Conservation (phyloP, 2,888 invertebrate genomes). For the Mechanitis mazaeus region DNA sequence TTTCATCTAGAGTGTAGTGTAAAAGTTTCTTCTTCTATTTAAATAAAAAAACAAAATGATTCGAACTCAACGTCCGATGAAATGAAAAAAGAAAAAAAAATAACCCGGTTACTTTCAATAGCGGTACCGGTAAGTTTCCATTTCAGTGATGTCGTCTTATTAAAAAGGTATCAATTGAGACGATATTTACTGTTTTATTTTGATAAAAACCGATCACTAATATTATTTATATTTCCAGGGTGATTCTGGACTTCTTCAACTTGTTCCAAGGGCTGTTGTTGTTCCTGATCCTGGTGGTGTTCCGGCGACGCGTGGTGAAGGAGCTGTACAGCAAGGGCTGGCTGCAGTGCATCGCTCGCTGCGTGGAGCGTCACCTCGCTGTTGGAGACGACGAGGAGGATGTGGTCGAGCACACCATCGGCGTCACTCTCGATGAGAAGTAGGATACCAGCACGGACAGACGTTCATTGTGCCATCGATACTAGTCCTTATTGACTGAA, state of each 20-base stretch:
- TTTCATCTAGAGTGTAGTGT: too few species aligned
- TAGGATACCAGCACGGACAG: conserved; percentile 7
- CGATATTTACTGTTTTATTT: background rate
- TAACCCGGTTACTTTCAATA: too few species aligned
- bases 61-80: too few species aligned
- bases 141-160: too few species aligned
- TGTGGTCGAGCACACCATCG: conserved; percentile 54
- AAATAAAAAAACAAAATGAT: too few species aligned
- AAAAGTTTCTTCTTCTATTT: too few species aligned
- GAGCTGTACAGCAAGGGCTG: conserved; percentile 49
- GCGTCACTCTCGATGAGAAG: conserved; percentile 49
- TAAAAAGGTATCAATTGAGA: too few species aligned
- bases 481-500: conserved; percentile 1
- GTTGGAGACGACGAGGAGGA: conserved; percentile 69
- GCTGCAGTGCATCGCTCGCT: conserved; percentile 48
- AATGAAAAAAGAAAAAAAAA: too few species aligned
- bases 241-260: conserved; percentile 77
- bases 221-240: conserved; percentile 57
- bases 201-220: background rate
- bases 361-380: conserved; percentile 49
- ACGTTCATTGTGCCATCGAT: background rate
- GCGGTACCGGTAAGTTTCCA: too few species aligned
- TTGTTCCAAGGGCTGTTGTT: conserved; percentile 78
- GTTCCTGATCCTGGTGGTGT: conserved; percentile 77
- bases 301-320: conserved; percentile 70